Evolutionary conservation across 30 jellyfish, hydroid and myxozoan genomes (phyloP).

Genomic region (Aurelia aurita): DNA sequence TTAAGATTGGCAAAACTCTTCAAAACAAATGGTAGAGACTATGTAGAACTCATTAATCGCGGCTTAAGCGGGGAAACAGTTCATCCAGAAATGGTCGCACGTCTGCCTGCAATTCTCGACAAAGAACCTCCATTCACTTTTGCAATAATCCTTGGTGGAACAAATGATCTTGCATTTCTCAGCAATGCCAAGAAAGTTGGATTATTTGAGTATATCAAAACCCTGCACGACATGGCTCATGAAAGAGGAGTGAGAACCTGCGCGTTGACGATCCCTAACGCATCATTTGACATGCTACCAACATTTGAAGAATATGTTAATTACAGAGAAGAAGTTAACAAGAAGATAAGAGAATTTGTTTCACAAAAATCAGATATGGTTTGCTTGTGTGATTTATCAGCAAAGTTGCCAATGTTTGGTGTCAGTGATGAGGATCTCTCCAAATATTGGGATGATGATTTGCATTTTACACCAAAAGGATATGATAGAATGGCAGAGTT

Average conservation of each 20-base stretch:
- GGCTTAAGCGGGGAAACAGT: slow-evolving; percentile 88
- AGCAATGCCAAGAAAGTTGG: slow-evolving; percentile 25
- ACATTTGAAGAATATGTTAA: slow-evolving; percentile 14
- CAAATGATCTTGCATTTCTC: slow-evolving; percentile 71
- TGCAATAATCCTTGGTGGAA: slow-evolving; percentile 86
- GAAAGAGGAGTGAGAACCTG: slow-evolving; percentile 60
- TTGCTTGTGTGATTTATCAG: slow-evolving; percentile 66
- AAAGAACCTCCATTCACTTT: slow-evolving; percentile 27
- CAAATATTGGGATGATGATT: slow-evolving; percentile 78
- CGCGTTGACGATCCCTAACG: slow-evolving; percentile 81
- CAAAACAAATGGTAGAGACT: neutral
- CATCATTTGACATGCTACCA: slow-evolving; percentile 51
- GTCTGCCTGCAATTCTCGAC: slow-evolving; percentile 59
- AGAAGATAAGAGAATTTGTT: slow-evolving; percentile 52
- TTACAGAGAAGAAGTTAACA: slow-evolving; percentile 60
- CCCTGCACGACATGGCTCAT: slow-evolving; percentile 67
- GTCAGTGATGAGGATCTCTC: slow-evolving; percentile 23
- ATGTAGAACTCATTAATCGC: slow-evolving; percentile 28
- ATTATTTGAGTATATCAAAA: slow-evolving; percentile 50
- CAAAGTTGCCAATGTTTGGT: slow-evolving; percentile 63
- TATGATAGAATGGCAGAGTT: slow-evolving; percentile 82
- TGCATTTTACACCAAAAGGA: slow-evolving; percentile 86
- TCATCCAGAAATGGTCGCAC: slow-evolving; percentile 68
- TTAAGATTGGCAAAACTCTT: slow-evolving; percentile 42
- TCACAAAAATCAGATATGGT: slow-evolving; percentile 12